These are phyloP conservation scores for Amblyraja radiata DNA, from an alignment of 2,797 vertebrate species.

Conservation along the genomic window DNA sequence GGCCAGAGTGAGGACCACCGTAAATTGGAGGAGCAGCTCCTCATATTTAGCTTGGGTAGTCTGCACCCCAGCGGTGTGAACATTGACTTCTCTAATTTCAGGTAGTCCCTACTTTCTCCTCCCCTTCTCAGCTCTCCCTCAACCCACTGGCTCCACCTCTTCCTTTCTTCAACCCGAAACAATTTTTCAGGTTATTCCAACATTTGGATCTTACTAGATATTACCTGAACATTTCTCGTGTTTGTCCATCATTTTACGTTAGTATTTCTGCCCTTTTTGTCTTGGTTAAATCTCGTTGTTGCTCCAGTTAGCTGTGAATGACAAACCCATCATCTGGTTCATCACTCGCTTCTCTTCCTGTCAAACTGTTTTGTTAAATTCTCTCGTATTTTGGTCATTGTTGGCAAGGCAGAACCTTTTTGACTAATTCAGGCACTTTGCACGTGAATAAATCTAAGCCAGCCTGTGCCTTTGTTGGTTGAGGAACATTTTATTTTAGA, in stretches of 20 bases:
- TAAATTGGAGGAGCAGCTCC: too few relatives aligned
- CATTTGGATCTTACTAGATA: neutral
- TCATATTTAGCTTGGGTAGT: too few relatives aligned
- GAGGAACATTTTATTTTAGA: neutral
- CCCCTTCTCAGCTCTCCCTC: too few relatives aligned
- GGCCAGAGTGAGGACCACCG: too few relatives aligned
- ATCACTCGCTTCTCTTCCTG: too few relatives aligned
- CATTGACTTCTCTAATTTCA: too few relatives aligned
- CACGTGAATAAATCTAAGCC: neutral
- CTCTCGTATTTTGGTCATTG: neutral
- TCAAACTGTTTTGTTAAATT: neutral
- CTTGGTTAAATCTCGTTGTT: neutral
- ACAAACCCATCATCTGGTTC: neutral
- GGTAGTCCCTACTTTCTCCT: too few relatives aligned
- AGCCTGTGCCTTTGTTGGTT: neutral
- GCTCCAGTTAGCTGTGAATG: neutral
- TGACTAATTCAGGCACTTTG: neutral
- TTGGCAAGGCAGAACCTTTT: neutral
- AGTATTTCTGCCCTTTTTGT: neutral
- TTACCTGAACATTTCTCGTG: neutral
- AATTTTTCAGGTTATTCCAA: neutral
- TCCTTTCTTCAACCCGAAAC: too few relatives aligned
- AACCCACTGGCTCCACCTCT: neutral
- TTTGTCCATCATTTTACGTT: neutral
- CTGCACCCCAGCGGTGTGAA: too few relatives aligned